These are phyloP conservation scores for Apamea epomidion DNA, from an alignment of 2,888 invertebrate genomes.

Conservation along the genomic window DNA sequence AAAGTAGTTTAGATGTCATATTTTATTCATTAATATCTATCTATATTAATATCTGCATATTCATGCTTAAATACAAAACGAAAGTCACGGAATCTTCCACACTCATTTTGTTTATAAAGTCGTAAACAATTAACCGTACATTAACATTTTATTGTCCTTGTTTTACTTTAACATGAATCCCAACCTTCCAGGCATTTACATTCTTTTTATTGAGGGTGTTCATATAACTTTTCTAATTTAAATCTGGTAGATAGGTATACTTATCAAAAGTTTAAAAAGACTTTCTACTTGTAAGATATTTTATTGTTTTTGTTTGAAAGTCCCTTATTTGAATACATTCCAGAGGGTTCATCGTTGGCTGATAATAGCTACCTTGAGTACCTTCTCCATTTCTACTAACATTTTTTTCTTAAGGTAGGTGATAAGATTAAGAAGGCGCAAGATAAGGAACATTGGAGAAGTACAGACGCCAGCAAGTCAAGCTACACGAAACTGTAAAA, in stretches of 20 bases:
- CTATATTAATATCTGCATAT: neutral
- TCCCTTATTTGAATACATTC: neutral
- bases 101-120: neutral
- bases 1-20: neutral
- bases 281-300: conserved; percentile 26
- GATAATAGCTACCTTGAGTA: neutral
- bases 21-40: neutral
- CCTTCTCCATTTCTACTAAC: neutral
- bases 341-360: neutral
- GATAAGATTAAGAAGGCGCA: neutral
- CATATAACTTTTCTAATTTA: conserved; percentile 54
- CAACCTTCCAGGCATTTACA: conserved; percentile 9
- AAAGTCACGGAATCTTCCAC: neutral
- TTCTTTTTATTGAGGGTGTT: conserved; percentile 23
- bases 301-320: conserved; percentile 40
- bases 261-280: conserved; percentile 20
- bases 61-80: neutral
- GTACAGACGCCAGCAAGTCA: no score
- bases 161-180: neutral
- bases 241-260: conserved; percentile 18
- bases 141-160: neutral
- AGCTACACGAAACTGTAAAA: no score
- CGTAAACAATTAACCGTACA: neutral
- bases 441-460: neutral
- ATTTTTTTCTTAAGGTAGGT: no score